Evolutionary conservation across 2,888 invertebrate species (phyloP), one percentile per base, ranked within the genome.

Genomic region (Stenchaetothrips biformis): DNA sequence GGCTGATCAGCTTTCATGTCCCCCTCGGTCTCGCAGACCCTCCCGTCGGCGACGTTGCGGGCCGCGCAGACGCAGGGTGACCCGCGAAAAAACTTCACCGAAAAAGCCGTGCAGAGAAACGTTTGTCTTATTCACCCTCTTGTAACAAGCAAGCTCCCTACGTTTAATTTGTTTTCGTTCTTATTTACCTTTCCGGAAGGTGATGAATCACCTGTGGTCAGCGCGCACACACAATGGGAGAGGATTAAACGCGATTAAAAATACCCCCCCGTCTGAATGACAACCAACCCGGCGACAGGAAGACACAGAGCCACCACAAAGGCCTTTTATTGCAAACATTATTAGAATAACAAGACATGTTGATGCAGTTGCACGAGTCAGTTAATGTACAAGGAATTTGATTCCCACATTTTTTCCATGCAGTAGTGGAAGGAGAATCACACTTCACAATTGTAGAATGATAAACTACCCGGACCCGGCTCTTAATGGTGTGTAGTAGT

Each of bases 1-100:
- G 67, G 67, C 67, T 74, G 67, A 74, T 74, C 67, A 74, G 67
- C 67, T 74, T 74, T 74, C 67, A 74, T 74, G 67, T 74, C 11
- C 67, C 25, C 25, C 67, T 25, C 67, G 11, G 53, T 53, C 53
- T 8, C 7, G 67, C 67, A 7, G 67, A 21, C 67, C 53, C 21
- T 18, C 25, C 67, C 67, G 21, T 21, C 21, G 21, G 21, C 37
- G 37, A 37, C 37, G 37, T 37, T 4, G 37, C 37, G 37, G 37
- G 4, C 2, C 37, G 37, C 37, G 37, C 37, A 4, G 37, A 1
- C 1, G 37, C 37, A 37, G 37, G 37, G 4, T 4, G 37, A 37
- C 37, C 37, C 37, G 37, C 37, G 37, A 4, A 37, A 37, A 37
- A 37, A 37, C 37, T 37, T 37, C 2, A 4, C 37, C 37, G 37